phyloP scores from a whole-genome alignment of 2,888 invertebrate genomes.

The Anaspis maculata region DNA sequence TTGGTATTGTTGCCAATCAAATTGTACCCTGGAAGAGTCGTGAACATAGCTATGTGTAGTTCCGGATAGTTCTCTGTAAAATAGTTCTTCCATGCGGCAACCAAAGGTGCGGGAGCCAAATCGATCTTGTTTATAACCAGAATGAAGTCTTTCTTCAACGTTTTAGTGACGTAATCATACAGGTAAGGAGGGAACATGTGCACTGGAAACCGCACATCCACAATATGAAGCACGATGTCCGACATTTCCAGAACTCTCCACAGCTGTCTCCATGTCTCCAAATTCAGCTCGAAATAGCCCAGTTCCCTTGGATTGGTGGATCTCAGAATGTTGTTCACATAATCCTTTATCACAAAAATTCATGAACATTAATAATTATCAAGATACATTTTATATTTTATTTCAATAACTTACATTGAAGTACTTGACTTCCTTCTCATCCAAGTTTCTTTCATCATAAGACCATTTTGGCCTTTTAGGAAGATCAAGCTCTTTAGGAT shows the following conservation, averaged over 20 bases:
- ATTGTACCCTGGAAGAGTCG: conserved; percentile 72
- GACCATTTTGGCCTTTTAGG: conserved; percentile 84
- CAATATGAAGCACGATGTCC: conserved; percentile 78
- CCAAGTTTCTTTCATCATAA: conserved; percentile 65
- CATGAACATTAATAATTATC: background rate
- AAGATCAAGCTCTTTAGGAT: conserved; percentile 61
- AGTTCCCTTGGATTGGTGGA: conserved; percentile 55
- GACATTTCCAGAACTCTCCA: conserved; percentile 95
- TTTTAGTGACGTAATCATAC: conserved; percentile 67
- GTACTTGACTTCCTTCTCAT: conserved; percentile 73
- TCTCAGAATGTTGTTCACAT: conserved; percentile 58
- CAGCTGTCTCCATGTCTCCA: conserved; percentile 93
- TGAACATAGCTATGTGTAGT: conserved; percentile 72
- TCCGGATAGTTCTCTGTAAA: conserved; percentile 62
- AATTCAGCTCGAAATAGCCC: conserved; percentile 85
- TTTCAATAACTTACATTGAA: conserved; percentile 52
- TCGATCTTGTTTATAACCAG: conserved; percentile 90
- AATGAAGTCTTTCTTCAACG: conserved; percentile 75
- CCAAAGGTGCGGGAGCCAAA: conserved; percentile 69
- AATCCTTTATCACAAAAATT: conserved; percentile 58
- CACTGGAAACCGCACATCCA: conserved; percentile 76
- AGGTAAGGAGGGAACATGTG: conserved; percentile 86
- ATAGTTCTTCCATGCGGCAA: conserved; percentile 82
- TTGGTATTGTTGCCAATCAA: conserved; percentile 50
- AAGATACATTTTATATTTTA: conserved; percentile 1